Evolutionary conservation across 1,140 invertebrate species (phyloP), one percentile per base, ranked within the genome.

Genomic region (Hycleus cichorii): DNA sequence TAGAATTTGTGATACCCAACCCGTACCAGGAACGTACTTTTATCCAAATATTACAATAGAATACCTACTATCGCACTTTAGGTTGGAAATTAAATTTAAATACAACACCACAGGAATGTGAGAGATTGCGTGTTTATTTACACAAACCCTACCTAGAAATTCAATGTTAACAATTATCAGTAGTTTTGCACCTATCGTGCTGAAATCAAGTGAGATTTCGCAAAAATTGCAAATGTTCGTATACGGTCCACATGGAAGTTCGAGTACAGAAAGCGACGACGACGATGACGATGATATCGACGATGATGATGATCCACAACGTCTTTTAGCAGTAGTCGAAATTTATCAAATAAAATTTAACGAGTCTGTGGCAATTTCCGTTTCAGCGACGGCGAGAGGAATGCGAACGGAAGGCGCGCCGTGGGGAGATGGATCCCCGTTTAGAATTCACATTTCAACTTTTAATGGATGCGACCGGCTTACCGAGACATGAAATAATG

Each of bases 371-470:
- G 39, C 47, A 24, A 12, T 62, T 52, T 56, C 39, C 18, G 18
- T 64, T 67, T 58, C 57, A 91, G 89, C 86, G 88, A 77, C 78
- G 89, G 43, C 79, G 89, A 39, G 90, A 92, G 84, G 90, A 92
- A 89, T 91, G 89, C 81, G 90, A 92, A 75, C 79, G 89, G 48
- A 91, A 91, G 69, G 89, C 90, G 0, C 79, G 90, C 18, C 79
- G 90, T 44, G 90, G 90, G 72, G 90, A 93, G 72, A 91, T 92
- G 86, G 90, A 92, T 73, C 89, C 89, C 60, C 80, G 90, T 44
- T 75, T 92, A 77, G 90, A 93, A 77, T 93, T 91, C 72, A 85
- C 88, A 25, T 92, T 93, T 75, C 90, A 92, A 70, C 79, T 92
- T 27, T 77, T 92, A 53, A 89, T 91, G 66, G 89, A 91, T 64